Evolutionary conservation across 2,113 vertebrate species (phyloP), one percentile per base, ranked within the genome.

Genomic region (Cercopithecus mona): DNA sequence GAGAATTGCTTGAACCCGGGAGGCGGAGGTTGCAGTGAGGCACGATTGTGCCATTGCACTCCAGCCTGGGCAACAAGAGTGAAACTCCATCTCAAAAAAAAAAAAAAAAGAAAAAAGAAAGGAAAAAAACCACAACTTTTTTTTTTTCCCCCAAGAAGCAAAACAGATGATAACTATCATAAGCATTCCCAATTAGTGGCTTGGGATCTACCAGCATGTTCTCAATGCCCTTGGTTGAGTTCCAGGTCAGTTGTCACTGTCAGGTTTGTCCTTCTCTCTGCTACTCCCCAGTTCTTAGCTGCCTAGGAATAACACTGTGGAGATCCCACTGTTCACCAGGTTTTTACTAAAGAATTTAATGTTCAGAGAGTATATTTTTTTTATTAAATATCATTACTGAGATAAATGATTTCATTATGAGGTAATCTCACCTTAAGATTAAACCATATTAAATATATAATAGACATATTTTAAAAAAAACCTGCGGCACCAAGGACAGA

Each of bases 351-450:
- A 95, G 90, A 78, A 94, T 79, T 93, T 61, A 45, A 88, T 55
- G 68, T 96, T 93, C 70, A 92, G 50, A 52, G 43, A 76, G 13
- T 35, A 83, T 35, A 8, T 8, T 78, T 48, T 45, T 92, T 83
- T 83, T 32, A 87, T 35, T 91, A 89, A 93, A 66, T 43, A 86
- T 96, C 48, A 82, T 84, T 89, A n/a, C 27, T 94, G 38, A 96
- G 50, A 94, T 90, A 90, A 93, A 89, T 95, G 50, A 96, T 75
- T 86, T 93, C 52, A 93, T 70, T 89, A 73, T 96, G 40, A 93
- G 35, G 12, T 92, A 92, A 89, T 88, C 61, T 94, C 76, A 97
- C 3, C 35, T 92, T 88, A 55, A 93, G 89, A 92, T 73, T 90
- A 85, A 76, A 96, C 48, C 78, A 83, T 85, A 68, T 66, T 64